phyloP scores from a whole-genome alignment of 2,797 vertebrate species.

The Takifugu ocellatus region DNA sequence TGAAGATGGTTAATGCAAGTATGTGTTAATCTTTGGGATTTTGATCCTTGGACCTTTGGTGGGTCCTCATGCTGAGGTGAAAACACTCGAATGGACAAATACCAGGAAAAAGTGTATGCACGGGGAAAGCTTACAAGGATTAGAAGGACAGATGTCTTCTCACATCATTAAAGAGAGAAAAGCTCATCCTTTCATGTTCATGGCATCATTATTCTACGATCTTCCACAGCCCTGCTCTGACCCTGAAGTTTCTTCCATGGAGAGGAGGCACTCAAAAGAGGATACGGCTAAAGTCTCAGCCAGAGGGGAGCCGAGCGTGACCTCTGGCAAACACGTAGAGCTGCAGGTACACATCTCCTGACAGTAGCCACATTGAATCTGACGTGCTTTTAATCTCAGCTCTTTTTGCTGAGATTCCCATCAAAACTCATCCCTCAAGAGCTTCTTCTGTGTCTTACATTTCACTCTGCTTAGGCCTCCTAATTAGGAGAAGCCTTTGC shows the following conservation, averaged over 20 bases:
- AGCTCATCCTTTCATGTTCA: slow-evolving; percentile 32
- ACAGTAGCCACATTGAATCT: slow-evolving; percentile 37
- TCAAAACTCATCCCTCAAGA: slow-evolving; percentile 22
- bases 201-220: slow-evolving; percentile 35
- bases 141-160: slow-evolving; percentile 29
- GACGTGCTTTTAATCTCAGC: slow-evolving; percentile 33
- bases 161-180: slow-evolving; percentile 20
- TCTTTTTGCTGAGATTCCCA: slow-evolving; percentile 23
- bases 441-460: too few species aligned
- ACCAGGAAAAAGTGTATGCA: slow-evolving; percentile 15
- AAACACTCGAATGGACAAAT: slow-evolving; percentile 4
- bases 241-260: slow-evolving; percentile 11
- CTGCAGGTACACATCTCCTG: slow-evolving; percentile 66
- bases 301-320: slow-evolving; percentile 16
- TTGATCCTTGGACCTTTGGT: background rate
- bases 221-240: slow-evolving; percentile 39
- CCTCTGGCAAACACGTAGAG: slow-evolving; percentile 47
- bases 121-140: slow-evolving; percentile 25
- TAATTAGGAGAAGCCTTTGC: too few species aligned
- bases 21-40: background rate
- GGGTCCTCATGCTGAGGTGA: background rate
- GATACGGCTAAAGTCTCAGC: slow-evolving; percentile 21
- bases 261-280: slow-evolving; percentile 25
- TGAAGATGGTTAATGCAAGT: background rate
- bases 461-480: too few species aligned